Percentiles rank a stretch among this genome's conserved stretches.
phyloP scores from a whole-genome alignment of 2,113 vertebrate genomes.

The Nerophis lumbriciformis region DNA sequence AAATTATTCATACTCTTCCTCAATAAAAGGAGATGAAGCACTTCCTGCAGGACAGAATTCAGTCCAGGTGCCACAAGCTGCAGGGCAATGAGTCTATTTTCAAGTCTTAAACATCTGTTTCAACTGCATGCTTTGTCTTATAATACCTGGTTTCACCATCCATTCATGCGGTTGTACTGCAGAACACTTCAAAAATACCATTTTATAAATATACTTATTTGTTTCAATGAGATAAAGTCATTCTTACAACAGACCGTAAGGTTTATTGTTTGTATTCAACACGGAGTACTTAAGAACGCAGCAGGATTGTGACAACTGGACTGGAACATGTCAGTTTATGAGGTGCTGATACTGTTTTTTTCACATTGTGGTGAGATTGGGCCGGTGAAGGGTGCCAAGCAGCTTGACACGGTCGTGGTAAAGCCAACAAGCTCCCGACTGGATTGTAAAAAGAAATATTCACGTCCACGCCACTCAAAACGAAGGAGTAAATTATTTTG shows the following conservation, averaged over 20 bases:
- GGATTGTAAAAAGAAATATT: no score
- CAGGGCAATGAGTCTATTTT: background rate
- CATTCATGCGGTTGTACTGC: background rate
- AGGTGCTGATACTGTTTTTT: background rate
- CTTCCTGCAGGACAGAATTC: background rate
- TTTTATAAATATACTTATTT: no score
- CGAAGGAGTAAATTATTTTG: no score
- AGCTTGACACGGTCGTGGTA: slow-evolving; percentile 16
- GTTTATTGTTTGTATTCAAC: no score
- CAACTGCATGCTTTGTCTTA: background rate
- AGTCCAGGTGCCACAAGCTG: background rate
- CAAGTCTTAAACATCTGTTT: background rate
- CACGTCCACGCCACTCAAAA: no score
- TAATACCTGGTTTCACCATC: background rate
- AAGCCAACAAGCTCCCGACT: background rate
- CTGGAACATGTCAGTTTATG: background rate
- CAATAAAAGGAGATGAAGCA: background rate
- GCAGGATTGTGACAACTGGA: no score
- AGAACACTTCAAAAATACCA: background rate
- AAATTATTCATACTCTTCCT: background rate
- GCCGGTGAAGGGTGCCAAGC: slow-evolving; percentile 20
- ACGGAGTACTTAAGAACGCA: no score
- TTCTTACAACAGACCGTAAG: no score
- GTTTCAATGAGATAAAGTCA: no score
- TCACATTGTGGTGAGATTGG: slow-evolving; percentile 8